Evolutionary conservation across 2,113 vertebrate species (phyloP), one percentile per base, ranked within the genome.

Genomic region (Madoqua kirkii): DNA sequence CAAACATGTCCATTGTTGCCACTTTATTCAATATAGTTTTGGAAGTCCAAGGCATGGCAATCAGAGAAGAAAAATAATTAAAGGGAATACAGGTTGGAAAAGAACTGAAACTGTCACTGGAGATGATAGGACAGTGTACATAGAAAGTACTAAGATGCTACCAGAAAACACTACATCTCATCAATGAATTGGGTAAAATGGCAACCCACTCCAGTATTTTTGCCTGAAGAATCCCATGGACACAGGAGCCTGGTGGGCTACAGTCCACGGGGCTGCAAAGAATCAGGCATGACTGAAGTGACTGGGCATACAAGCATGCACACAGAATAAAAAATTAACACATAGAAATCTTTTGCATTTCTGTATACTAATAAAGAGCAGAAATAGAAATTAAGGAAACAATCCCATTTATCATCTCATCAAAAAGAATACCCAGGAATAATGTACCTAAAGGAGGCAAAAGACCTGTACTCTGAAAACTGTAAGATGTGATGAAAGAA

Each of bases 251-350:
- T 71, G 17, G 17, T 0, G 9, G 64, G 9, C 64, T 71, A 36
- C 19, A 11, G n/a, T 36, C n/a, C 19, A 36, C 0, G 4, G 64
- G 9, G 17, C 9, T 36, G 64, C 4, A 71, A 36, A 71, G 64
- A 71, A 21, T 11, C n/a, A 36, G 17, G 36, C n/a, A 71, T 0
- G 1, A 71, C 9, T 64, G 8, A 36, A 71, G n/a, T 0, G 0
- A 21, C 17, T 36, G 9, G n/a, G 4, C n/a, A 71, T 5, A 36
- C 9, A 36, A 71, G n/a, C 64, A 67, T 67, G 64, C n/a, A 21
- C 17, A 67, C 17, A 67, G 40, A 27, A 45, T 45, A 78, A 13
- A 29, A 43, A 78, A 45, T 29, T 27, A 76, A 76, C 25, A 27
- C 74, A 78, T 14, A 45, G 25, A 78, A 8, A 45, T 29, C 6